Conservation (phyloP, 2,797 vertebrate species). For the Sphenopsis melanotis region DNA sequence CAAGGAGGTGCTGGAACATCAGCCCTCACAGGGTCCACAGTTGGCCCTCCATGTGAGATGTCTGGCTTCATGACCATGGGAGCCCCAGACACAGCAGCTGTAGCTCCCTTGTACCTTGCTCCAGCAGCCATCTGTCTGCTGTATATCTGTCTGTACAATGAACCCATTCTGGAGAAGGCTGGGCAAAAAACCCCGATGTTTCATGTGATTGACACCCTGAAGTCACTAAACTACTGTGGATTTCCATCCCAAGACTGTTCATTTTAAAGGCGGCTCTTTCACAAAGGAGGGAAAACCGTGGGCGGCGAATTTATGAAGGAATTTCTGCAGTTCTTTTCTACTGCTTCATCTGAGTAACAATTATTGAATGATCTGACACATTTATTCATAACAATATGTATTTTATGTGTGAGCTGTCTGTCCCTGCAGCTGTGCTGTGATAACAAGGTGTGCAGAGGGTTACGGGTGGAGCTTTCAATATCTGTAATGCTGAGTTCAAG, state of each 20-base stretch:
- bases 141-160: neutral
- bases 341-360: neutral
- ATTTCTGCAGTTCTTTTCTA: neutral
- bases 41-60: rapidly evolving
- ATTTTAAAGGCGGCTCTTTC: neutral
- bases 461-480: neutral
- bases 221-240: neutral
- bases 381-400: neutral
- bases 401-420: conserved; percentile 19
- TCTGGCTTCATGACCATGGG: rapidly evolving
- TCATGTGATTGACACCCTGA: neutral
- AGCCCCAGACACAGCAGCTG: neutral
- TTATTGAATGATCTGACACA: conserved; percentile 22
- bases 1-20: neutral
- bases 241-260: neutral
- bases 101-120: neutral
- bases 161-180: neutral
- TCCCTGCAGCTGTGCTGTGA: neutral
- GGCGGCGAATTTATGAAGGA: conserved; percentile 2
- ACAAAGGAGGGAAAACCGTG: neutral
- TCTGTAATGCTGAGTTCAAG: neutral
- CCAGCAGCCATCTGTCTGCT: neutral
- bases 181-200: neutral
- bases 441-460: neutral
- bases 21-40: neutral